A percentile compares a stretch with the other conserved stretches of the same genome.
These are phyloP conservation scores for Zapus hudsonius DNA, from an alignment of 2,113 vertebrate species.

Conservation along the genomic window DNA sequence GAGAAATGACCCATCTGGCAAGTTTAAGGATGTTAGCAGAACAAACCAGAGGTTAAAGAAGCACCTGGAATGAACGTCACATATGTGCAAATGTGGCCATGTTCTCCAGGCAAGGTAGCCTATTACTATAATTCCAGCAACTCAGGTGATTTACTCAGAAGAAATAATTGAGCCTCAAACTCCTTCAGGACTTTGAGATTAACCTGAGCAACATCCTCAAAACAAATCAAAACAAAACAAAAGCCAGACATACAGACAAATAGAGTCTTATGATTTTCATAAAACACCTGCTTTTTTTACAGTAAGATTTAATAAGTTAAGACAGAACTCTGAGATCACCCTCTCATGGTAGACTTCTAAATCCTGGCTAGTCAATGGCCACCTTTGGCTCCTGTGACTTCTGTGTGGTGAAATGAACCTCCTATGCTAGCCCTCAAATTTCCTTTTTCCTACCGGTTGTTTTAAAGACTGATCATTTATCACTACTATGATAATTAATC, in stretches of 20 bases:
- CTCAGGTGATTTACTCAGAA: neutral
- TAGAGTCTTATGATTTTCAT: neutral
- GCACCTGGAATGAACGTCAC: neutral
- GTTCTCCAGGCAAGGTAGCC: neutral
- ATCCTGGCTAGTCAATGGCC: neutral
- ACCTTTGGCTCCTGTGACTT: neutral
- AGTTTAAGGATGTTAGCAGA: neutral
- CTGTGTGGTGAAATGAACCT: neutral
- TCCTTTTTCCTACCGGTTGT: neutral
- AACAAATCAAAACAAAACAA: neutral
- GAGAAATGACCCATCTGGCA: neutral
- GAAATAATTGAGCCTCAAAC: neutral
- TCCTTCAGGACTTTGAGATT: neutral
- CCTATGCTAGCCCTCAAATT: neutral
- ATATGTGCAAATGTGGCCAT: neutral
- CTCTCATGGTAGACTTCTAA: neutral
- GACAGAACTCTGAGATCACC: neutral
- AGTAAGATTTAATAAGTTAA: neutral
- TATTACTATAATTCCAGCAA: too few relatives aligned
- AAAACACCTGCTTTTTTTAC: neutral
- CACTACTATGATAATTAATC: conserved; percentile 41
- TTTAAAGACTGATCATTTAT: conserved; percentile 56
- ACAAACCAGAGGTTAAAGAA: neutral
- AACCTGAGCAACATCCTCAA: neutral
- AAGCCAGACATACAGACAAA: neutral